phyloP scores from a whole-genome alignment of 2,113 vertebrate genomes.

The Gobio gobio region DNA sequence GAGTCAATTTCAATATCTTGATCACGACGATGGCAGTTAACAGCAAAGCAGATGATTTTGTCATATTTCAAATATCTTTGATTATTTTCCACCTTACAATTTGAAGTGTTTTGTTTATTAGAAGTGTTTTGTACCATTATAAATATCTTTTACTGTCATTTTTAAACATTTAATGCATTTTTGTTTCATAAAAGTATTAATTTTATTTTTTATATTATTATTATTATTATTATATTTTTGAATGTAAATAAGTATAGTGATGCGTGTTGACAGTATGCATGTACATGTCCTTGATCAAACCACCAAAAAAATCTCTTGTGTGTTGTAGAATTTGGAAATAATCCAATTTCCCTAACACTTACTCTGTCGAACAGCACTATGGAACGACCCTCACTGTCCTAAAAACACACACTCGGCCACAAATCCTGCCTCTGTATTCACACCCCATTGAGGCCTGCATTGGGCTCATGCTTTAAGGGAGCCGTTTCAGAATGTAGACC shows the following conservation, averaged over 20 bases:
- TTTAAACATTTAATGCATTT: not conserved
- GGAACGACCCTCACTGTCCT: not conserved
- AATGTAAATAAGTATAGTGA: not conserved
- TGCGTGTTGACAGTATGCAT: not conserved
- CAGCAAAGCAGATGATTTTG: no score
- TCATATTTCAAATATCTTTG: no score
- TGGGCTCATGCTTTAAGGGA: not conserved
- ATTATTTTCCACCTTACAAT: no score
- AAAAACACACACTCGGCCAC: not conserved
- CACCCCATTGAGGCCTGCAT: not conserved
- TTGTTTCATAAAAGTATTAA: not conserved
- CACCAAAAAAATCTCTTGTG: not conserved
- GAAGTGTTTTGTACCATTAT: no score
- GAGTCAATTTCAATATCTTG: no score
- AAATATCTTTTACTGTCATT: no score
- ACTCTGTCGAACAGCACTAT: not conserved
- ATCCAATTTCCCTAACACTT: not conserved
- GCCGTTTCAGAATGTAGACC: slow-evolving; percentile 15
- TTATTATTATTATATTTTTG: not conserved
- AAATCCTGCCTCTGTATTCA: not conserved
- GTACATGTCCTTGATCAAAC: not conserved
- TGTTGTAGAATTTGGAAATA: not conserved
- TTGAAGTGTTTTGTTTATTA: no score
- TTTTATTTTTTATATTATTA: not conserved
- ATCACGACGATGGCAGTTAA: no score